Evolutionary conservation across 1,140 invertebrate genomes (phyloP).

Genomic region (Lordiphosa mommai): DNA sequence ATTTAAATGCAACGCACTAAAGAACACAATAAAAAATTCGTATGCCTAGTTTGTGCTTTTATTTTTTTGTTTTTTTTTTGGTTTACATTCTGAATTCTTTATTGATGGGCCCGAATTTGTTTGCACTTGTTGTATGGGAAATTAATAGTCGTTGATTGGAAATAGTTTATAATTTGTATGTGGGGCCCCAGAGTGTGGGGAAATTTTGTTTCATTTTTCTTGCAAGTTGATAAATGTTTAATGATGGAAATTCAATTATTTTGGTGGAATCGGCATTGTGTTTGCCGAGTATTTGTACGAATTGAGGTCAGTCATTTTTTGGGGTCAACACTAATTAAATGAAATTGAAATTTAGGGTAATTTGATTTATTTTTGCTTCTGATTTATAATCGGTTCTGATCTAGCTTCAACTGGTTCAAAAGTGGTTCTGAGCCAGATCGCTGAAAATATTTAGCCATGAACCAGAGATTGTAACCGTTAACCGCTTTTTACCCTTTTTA

Average conservation of each 20-base stretch:
- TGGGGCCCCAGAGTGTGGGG: not conserved
- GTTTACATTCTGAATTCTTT: conserved; percentile 37
- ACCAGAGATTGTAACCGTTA: too few relatives aligned
- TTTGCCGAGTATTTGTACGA: not conserved
- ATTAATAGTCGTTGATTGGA: conserved; percentile 55
- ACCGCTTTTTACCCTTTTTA: too few relatives aligned
- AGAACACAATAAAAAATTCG: not conserved
- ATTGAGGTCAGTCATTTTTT: conserved; percentile 12
- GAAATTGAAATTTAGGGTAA: not conserved
- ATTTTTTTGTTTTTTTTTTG: conserved; percentile 12
- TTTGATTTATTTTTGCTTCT: too few relatives aligned
- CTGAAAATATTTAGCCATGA: too few relatives aligned
- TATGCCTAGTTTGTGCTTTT: not conserved
- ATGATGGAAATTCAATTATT: conserved; percentile 33
- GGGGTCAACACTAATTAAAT: not conserved
- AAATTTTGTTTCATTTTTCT: conserved; percentile 14
- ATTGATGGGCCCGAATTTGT: conserved; percentile 32
- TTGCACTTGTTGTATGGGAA: conserved; percentile 36
- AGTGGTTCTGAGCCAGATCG: too few relatives aligned
- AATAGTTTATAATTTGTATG: conserved; percentile 35
- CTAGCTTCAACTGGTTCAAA: too few relatives aligned
- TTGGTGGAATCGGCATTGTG: not conserved
- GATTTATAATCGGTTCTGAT: too few relatives aligned
- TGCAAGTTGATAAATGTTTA: conserved; percentile 34
- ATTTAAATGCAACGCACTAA: conserved; percentile 22